These are phyloP conservation scores for Mnemiopsis leidyi DNA, from an alignment of 37 sponge, comb jelly and placozoan genomes.

Conservation along the genomic window DNA sequence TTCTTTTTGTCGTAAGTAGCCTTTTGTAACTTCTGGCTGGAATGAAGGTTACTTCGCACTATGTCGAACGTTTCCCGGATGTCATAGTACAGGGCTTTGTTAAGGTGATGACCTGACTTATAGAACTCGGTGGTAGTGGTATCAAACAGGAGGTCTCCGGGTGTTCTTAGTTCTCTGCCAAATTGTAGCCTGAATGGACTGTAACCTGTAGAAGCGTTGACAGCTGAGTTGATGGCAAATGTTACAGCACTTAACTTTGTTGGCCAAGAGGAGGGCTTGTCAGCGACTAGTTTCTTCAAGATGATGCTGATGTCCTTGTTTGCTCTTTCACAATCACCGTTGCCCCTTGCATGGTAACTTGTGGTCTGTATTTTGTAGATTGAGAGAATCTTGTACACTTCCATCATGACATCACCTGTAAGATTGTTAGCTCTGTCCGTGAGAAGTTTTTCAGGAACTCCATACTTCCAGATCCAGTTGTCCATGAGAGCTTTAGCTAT, in stretches of 20 bases:
- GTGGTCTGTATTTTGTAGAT: constrained; percentile 25
- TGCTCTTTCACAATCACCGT: background rate
- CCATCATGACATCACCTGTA: background rate
- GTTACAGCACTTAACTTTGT: background rate
- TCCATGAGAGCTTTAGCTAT: constrained; percentile 29
- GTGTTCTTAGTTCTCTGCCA: background rate
- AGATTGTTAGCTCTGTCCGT: constrained; percentile 23
- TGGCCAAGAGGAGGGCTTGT: constrained; percentile 32
- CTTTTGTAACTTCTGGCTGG: background rate
- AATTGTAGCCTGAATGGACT: background rate
- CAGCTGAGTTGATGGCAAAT: constrained; percentile 13
- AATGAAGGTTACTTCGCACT: background rate
- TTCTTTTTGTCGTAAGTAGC: constrained; percentile 10
- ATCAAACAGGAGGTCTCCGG: constrained; percentile 17
- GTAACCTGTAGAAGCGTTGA: background rate
- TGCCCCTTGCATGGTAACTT: constrained; percentile 14
- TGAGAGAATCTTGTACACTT: background rate
- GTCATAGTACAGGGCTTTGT: background rate
- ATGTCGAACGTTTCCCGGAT: background rate
- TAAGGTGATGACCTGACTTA: background rate
- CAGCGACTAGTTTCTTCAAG: constrained; percentile 26
- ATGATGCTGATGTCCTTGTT: constrained; percentile 23
- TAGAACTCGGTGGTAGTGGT: constrained; percentile 30
- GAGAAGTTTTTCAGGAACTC: background rate
- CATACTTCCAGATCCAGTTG: constrained; percentile 20